These are phyloP conservation scores for Mandrillus leucophaeus DNA, from an alignment of 2,113 vertebrate species.

Conservation along the genomic window DNA sequence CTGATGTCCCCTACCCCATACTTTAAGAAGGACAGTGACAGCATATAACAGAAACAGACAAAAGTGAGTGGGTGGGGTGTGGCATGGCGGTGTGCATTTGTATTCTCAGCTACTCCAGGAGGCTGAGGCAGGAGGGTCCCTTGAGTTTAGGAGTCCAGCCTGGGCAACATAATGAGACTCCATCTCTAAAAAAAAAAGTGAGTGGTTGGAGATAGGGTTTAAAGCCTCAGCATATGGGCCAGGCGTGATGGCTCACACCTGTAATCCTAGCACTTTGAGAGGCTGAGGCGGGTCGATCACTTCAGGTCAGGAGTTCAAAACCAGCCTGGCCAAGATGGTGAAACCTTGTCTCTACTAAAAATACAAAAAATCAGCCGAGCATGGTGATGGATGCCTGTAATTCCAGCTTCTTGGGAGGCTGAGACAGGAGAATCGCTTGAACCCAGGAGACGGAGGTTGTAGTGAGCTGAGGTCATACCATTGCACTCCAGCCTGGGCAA, in stretches of 20 bases:
- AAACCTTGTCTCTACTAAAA: no score
- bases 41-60: neutral
- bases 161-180: neutral
- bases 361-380: no score
- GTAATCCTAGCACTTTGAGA: neutral
- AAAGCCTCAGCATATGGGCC: no score
- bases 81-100: neutral
- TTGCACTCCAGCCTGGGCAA: neutral
- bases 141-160: neutral
- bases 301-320: no score
- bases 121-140: neutral
- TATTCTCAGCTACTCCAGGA: neutral
- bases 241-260: neutral
- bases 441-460: no score
- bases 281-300: no score
- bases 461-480: no score
- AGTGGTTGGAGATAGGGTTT: neutral
- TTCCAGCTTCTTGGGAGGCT: no score
- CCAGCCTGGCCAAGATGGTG: no score
- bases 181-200: neutral
- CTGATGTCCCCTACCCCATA: accelerated
- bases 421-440: no score
- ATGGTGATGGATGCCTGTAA: no score
- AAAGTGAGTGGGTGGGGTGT: neutral
- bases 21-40: neutral